A percentile compares a stretch with the other conserved stretches of the same genome.
phyloP scores from a whole-genome alignment of 2,888 invertebrate genomes.

The Diaprepes abbreviatus region DNA sequence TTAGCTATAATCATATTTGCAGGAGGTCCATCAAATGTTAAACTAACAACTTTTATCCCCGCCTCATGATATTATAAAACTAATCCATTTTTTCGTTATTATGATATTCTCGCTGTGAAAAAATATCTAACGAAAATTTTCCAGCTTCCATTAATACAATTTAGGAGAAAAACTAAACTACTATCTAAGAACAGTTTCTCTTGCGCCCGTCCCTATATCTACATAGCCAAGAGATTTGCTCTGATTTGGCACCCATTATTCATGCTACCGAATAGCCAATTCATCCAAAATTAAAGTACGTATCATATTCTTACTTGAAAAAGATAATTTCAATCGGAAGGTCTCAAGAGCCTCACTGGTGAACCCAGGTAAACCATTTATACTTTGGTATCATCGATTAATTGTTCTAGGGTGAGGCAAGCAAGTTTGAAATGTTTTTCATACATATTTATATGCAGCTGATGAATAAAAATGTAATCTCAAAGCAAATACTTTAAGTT shows the following conservation, averaged over 20 bases:
- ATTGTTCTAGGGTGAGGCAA: slow-evolving; percentile 29
- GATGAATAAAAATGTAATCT: slow-evolving; percentile 34
- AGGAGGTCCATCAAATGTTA: slow-evolving; percentile 38
- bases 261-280: too few relatives aligned
- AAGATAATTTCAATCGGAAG: slow-evolving; percentile 16
- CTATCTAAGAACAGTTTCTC: slow-evolving; percentile 14
- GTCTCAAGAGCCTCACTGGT: slow-evolving; percentile 22
- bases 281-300: too few relatives aligned
- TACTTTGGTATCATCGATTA: slow-evolving; percentile 26
- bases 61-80: slow-evolving; percentile 12
- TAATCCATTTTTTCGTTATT: slow-evolving; percentile 22
- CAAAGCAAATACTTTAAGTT: slow-evolving; percentile 30
- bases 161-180: slow-evolving; percentile 27
- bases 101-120: slow-evolving; percentile 15
- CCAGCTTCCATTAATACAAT: slow-evolving; percentile 32
- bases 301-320: too few relatives aligned
- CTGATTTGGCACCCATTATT: slow-evolving; percentile 22
- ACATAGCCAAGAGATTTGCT: slow-evolving; percentile 29
- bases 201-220: slow-evolving; percentile 30
- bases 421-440: slow-evolving; percentile 29
- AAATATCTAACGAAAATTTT: slow-evolving; percentile 28
- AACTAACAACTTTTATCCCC: background rate
- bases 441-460: slow-evolving; percentile 26
- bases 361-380: slow-evolving; percentile 22
- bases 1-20: slow-evolving; percentile 28